phyloP scores from a whole-genome alignment of 35 echinoderm and acorn worm genomes.

The Diadema setosum region DNA sequence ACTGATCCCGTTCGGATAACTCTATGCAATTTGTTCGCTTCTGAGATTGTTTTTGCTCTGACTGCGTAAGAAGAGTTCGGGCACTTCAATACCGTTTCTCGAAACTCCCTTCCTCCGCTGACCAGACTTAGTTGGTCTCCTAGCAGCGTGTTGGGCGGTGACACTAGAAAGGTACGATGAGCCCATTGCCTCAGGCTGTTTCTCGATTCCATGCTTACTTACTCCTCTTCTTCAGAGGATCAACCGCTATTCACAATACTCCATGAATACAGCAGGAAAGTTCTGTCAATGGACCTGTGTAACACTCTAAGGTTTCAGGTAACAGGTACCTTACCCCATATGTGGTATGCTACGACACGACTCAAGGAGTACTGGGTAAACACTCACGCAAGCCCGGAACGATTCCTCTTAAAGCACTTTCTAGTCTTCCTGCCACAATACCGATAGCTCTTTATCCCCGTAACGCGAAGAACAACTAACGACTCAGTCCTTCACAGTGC shows the following conservation, averaged over 20 bases:
- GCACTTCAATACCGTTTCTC: neutral
- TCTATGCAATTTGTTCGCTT: neutral
- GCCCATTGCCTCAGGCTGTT: neutral
- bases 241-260: neutral
- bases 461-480: neutral
- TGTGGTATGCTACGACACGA: neutral
- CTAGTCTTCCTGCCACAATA: neutral
- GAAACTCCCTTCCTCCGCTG: neutral
- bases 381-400: neutral
- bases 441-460: neutral
- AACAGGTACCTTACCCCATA: neutral
- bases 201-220: neutral
- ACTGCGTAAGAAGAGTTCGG: neutral
- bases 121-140: neutral
- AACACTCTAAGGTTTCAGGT: neutral
- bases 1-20: neutral
- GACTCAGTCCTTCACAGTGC: neutral
- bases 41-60: neutral
- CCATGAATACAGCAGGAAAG: neutral
- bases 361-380: neutral
- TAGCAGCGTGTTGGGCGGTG: neutral
- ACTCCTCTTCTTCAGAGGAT: neutral
- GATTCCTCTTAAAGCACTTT: neutral
- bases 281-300: neutral
- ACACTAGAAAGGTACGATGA: neutral